Conservation (phyloP, 2,797 vertebrate species). For the Microchirus variegatus region DNA sequence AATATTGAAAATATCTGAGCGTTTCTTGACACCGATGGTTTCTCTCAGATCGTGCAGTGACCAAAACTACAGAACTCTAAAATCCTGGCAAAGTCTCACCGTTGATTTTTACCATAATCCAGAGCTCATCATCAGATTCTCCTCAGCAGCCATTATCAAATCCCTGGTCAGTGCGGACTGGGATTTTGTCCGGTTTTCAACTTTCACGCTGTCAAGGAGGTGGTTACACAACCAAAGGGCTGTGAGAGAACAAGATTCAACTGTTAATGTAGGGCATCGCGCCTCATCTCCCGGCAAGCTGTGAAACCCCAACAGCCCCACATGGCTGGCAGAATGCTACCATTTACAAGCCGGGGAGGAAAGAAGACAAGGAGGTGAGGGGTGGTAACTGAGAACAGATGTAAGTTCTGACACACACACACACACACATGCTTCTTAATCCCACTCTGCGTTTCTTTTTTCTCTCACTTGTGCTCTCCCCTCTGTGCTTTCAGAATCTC, state of each 20-base stretch:
- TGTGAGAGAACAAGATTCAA: slow-evolving; percentile 46
- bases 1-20: too few relatives aligned
- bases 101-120: too few relatives aligned
- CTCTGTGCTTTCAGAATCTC: slow-evolving; percentile 13
- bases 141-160: background rate
- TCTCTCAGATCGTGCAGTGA: too few relatives aligned
- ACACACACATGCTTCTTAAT: slow-evolving; percentile 27
- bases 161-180: background rate
- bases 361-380: slow-evolving; percentile 10
- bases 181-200: slow-evolving; percentile 13
- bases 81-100: too few relatives aligned
- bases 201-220: slow-evolving; percentile 20
- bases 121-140: background rate
- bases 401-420: slow-evolving; percentile 70
- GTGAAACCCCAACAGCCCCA: slow-evolving; percentile 31
- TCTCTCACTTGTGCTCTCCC: slow-evolving; percentile 20
- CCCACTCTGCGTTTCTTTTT: slow-evolving; percentile 14
- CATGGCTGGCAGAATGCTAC: slow-evolving; percentile 59
- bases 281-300: slow-evolving; percentile 47
- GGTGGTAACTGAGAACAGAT: slow-evolving; percentile 77
- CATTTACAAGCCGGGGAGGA: slow-evolving; percentile 57
- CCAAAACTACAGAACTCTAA: too few relatives aligned
- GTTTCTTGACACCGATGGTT: too few relatives aligned
- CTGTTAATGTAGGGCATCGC: slow-evolving; percentile 45
- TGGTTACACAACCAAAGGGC: slow-evolving; percentile 29